These are phyloP conservation scores for Ceratotherium simum DNA, from an alignment of 2,113 vertebrate genomes.

Conservation along the genomic window DNA sequence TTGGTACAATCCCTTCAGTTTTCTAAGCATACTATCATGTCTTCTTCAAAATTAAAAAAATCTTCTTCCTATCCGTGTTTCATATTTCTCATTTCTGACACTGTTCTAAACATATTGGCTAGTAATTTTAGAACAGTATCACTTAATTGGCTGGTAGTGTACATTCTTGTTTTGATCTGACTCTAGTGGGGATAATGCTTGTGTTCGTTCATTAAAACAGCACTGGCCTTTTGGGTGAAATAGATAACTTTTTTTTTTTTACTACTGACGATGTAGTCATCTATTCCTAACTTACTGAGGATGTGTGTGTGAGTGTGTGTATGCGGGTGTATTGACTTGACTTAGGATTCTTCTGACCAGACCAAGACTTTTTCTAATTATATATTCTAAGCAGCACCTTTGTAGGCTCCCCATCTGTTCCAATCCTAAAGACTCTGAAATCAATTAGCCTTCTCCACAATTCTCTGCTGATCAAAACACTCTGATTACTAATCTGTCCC, in stretches of 20 bases:
- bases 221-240: not conserved
- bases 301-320: too few species aligned
- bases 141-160: not conserved
- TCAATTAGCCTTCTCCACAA: constrained; percentile 51
- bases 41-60: not conserved
- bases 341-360: not conserved
- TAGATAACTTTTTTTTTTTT: not conserved
- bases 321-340: not conserved
- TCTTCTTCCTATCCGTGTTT: not conserved
- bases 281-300: not conserved
- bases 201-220: not conserved
- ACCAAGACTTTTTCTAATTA: constrained; percentile 11
- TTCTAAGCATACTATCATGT: not conserved
- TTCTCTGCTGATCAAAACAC: constrained; percentile 14
- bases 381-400: not conserved
- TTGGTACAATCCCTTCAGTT: not conserved
- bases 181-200: not conserved
- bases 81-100: not conserved
- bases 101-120: not conserved
- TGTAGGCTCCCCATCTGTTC: not conserved
- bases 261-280: not conserved
- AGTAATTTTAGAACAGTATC: not conserved
- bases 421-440: not conserved
- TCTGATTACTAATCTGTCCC: constrained; percentile 34
- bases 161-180: not conserved